Conservation (phyloP, 2,113 vertebrate species). For the Xyliphius kryptos region DNA sequence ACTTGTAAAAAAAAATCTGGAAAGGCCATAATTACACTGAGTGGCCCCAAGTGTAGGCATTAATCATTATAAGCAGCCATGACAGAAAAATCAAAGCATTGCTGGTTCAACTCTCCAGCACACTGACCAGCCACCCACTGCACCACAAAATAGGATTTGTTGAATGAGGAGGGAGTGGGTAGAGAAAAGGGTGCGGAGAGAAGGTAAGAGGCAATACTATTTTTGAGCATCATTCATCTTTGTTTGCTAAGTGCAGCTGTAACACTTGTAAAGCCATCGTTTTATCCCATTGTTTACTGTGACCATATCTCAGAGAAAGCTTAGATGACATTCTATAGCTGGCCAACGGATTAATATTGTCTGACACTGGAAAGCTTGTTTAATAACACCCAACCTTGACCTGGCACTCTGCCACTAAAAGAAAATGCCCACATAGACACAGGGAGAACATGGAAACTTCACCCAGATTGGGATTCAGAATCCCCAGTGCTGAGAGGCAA, state of each 20-base stretch:
- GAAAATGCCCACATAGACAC: no score
- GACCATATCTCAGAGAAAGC: constrained; percentile 14
- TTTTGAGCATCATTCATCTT: constrained; percentile 55
- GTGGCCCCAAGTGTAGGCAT: constrained; percentile 59
- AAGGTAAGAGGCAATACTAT: constrained; percentile 32
- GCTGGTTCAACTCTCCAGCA: constrained; percentile 49
- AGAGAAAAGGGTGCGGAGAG: constrained; percentile 2
- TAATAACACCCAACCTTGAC: constrained; percentile 21
- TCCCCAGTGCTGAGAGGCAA: no score
- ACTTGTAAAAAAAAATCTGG: constrained; percentile 41
- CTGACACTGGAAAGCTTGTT: constrained; percentile 16
- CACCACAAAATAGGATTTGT: constrained; percentile 41
- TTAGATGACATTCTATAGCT: constrained; percentile 9
- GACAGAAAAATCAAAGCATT: constrained; percentile 69
- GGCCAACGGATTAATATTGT: constrained; percentile 19
- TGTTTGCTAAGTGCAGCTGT: constrained; percentile 50
- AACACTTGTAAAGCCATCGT: constrained; percentile 54
- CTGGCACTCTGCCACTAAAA: constrained; percentile 1
- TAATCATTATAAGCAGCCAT: constrained; percentile 67
- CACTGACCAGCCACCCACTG: constrained; percentile 36
- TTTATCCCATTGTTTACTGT: constrained; percentile 50
- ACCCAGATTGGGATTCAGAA: no score
- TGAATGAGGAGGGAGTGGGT: constrained; percentile 1
- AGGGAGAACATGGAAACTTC: no score
- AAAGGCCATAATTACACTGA: constrained; percentile 58